Conservation (phyloP, 2,797 vertebrate species). For the Phalloptychus januarius region DNA sequence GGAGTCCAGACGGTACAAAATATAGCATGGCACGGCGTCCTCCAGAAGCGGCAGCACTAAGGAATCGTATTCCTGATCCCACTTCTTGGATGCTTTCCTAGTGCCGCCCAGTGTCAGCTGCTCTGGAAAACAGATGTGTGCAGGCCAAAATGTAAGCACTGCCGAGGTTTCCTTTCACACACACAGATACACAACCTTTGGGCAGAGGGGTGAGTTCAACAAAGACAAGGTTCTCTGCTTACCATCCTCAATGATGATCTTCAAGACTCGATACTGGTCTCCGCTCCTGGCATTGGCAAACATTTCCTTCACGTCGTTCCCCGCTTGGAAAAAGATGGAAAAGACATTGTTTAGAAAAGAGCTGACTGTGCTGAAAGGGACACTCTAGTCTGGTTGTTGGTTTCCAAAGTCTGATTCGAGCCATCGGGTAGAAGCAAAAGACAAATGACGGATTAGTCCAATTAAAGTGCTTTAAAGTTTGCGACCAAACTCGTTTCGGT, state of each 20-base stretch:
- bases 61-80: constrained; percentile 94
- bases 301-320: constrained; percentile 88
- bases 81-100: constrained; percentile 82
- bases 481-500: neutral
- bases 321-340: constrained; percentile 78
- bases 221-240: constrained; percentile 58
- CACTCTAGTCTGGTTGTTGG: neutral
- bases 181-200: neutral
- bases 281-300: constrained; percentile 92
- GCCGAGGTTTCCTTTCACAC: constrained; percentile 12
- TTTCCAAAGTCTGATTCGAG: neutral
- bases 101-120: constrained; percentile 87
- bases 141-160: constrained; percentile 22
- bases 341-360: neutral
- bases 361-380: neutral
- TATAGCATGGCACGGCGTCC: constrained; percentile 89
- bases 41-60: constrained; percentile 90
- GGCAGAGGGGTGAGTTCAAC: constrained; percentile 3
- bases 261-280: constrained; percentile 88
- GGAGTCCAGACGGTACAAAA: constrained; percentile 95
- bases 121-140: constrained; percentile 80
- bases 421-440: neutral
- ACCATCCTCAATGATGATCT: constrained; percentile 95
- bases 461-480: neutral
- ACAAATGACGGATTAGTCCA: neutral